Base-by-base conservation (phyloP, 2,888 invertebrate genomes). In the Sthenelais limicola region DNA sequence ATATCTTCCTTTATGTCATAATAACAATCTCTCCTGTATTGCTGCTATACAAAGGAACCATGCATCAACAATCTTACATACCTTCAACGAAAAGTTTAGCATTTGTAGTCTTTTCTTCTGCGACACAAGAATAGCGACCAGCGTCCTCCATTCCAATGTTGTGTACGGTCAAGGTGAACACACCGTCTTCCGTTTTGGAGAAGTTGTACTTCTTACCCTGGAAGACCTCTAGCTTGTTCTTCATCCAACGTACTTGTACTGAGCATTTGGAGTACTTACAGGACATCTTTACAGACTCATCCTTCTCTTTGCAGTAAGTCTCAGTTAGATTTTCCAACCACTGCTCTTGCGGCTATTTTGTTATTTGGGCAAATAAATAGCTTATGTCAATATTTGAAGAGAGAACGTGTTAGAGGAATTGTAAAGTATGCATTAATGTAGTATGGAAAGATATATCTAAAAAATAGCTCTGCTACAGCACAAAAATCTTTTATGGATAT, bases 261-360 rank as follows among this genome's bases (percentile, higher is more conserved):
- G 97, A 97, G n/a, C 96, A 93, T 89, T 97, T 98, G 78, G 96
- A 95, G 90, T 98, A 99, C 86, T 94, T 93, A 76, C 94, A 95
- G 88, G 96, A 95, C 86, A 99, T 97, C 49, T 92, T 91, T 79
- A 96, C 95, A 89, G 95, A 95, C 88, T 96, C 97, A 89, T 98
- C 97, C 89, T 97, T 97, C 94, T 91, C 98, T 94, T 89, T 96
- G 94, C 80, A 94, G 94, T 93, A 94, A 89, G 95, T 93, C 90
- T 98, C 98, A 84, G 96, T 93, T 85, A 98, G 91, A 76, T 97
- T 97, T 88, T 94, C 95, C 88, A 97, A 91, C 92, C 97, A 98
- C 76, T 82, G 80, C 68, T 86, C 87, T 49, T 73, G 56, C 3
- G 73, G 77, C 77, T 80, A 51, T 30, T 48, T 12, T 43, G 47